These are phyloP conservation scores for Sphaerophoria rueppellii DNA, from an alignment of 2,888 invertebrate species.

Conservation along the genomic window DNA sequence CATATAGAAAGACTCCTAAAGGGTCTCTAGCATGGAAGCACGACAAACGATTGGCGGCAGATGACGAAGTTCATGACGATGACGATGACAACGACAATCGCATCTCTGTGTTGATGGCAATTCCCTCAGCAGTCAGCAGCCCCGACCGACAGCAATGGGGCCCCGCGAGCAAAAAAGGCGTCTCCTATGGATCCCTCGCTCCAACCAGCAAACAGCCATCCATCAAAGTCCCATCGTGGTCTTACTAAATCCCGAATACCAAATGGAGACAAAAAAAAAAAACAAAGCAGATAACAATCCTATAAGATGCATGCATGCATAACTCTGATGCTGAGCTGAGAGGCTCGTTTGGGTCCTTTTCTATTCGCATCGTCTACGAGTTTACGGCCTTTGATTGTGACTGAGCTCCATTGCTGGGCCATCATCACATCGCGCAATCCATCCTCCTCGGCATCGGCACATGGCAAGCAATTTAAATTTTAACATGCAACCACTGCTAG, in stretches of 20 bases:
- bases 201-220: constrained; percentile 70
- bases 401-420: background rate
- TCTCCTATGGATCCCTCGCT: constrained; percentile 71
- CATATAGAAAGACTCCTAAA: constrained; percentile 39
- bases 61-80: constrained; percentile 20
- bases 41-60: constrained; percentile 69
- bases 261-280: constrained; percentile 13
- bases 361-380: constrained; percentile 29
- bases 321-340: constrained; percentile 48
- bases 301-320: constrained; percentile 71
- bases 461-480: constrained; percentile 68
- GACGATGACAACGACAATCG: constrained; percentile 47
- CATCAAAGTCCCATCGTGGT: constrained; percentile 69
- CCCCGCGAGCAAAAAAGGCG: constrained; percentile 67
- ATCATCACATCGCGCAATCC: background rate
- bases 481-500: constrained; percentile 31
- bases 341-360: constrained; percentile 59
- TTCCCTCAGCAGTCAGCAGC: constrained; percentile 57
- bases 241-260: constrained; percentile 65
- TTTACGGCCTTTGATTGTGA: background rate
- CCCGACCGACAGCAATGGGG: background rate
- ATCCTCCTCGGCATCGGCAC: constrained; percentile 39
- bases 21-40: constrained; percentile 51
- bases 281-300: constrained; percentile 58
- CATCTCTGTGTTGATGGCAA: constrained; percentile 36